Evolutionary conservation across 1,140 invertebrate genomes (phyloP).

Genomic region (Philotrypesis tridentata): DNA sequence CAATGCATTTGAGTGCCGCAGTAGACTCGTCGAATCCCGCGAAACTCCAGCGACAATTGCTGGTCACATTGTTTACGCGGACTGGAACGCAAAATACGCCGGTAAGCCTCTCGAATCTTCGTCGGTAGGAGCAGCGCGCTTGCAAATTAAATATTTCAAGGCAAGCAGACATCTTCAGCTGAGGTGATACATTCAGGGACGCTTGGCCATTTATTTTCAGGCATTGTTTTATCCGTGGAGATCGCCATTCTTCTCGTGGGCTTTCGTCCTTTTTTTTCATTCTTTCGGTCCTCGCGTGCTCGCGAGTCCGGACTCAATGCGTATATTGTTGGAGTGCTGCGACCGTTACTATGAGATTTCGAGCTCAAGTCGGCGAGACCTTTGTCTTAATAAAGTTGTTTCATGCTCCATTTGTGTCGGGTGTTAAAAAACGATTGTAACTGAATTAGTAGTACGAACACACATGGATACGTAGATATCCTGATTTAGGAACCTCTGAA

Average conservation of each 20-base stretch:
- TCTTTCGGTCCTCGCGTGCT: neutral
- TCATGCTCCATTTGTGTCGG: neutral
- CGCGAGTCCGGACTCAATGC: neutral
- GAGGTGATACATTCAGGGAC: neutral
- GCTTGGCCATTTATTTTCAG: constrained; percentile 64
- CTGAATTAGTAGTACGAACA: no score
- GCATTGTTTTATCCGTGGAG: constrained; percentile 61
- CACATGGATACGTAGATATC: no score
- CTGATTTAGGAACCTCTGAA: no score
- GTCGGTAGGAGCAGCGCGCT: no score
- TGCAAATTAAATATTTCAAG: no score
- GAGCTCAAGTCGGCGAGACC: neutral
- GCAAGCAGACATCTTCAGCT: neutral
- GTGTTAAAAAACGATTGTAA: no score
- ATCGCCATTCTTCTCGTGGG: constrained; percentile 11
- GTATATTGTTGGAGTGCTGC: neutral
- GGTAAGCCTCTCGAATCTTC: no score
- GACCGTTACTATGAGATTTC: neutral
- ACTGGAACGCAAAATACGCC: no score
- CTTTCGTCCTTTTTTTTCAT: neutral
- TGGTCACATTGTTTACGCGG: no score
- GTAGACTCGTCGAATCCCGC: no score
- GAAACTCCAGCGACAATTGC: no score
- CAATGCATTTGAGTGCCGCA: no score
- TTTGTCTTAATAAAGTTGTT: neutral